Base-by-base conservation (phyloP, 1,140 invertebrate genomes). In the Scaptomyza pallida region DNA sequence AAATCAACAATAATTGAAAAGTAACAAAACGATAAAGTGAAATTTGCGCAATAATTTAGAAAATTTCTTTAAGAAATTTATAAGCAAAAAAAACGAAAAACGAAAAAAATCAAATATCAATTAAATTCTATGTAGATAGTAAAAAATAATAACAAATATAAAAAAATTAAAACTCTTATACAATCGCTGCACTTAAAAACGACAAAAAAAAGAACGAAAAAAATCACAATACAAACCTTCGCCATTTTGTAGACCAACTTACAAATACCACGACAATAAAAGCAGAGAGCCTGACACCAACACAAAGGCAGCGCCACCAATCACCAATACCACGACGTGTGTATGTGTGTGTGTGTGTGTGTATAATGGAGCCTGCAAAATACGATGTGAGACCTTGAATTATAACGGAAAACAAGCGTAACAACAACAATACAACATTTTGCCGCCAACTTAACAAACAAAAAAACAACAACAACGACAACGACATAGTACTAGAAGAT, bases 31-130 rank as follows among this genome's bases (percentile, higher is more conserved):
- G 59, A 61, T 44, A 44, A 63, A 48, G 63, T 88, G 74, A 48
- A 81, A 45, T 73, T 57, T 81, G 81, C 79, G 78, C 85, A 89
- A 83, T 88, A 89, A 89, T 76, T 54, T 78, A 78, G 72, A 76
- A 40, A 60, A 73, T 89, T 88, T 88, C 81, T 86, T 10, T 40
- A 65, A 86, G 81, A 88, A 86, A 82, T 86, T 75, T n/a, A 48
- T 88, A 88, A 88, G 82, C 8, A 4, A 43, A 21, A 63, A 21
- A 33, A 62, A 67, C 55, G 40, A 43, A 40, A 67, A 76, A 54
- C 43, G 33, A 40, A 5, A 45, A 59, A 41, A 23, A 57, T 17
- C 70, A 4, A 26, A 41, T 43, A 76, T 62, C 35, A 43, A 67
- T 45, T 69, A 59, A 51, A 56, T 60, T 26, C 17, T 6, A 55